Conservation (phyloP, 2,797 vertebrate genomes). For the Astyanax mexicanus region DNA sequence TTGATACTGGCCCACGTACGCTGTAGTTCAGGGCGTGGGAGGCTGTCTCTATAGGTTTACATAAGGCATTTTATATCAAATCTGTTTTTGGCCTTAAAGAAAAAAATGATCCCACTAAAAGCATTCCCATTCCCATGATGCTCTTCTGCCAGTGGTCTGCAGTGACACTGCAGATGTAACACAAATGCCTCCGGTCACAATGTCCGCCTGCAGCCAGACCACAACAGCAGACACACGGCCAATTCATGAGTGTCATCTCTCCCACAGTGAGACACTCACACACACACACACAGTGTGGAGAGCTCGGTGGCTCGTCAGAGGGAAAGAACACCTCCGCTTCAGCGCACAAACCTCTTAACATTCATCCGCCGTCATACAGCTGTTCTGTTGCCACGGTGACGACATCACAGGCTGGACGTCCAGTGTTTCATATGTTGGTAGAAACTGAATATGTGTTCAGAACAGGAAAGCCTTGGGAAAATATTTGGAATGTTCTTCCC, state of each 20-base stretch:
- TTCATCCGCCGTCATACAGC: neutral
- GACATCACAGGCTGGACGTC: neutral
- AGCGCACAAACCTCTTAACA: neutral
- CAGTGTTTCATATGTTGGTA: too few relatives aligned
- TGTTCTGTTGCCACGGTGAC: neutral
- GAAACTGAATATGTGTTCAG: too few relatives aligned
- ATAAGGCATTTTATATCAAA: neutral
- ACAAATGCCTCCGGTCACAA: conserved; percentile 56
- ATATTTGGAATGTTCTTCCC: too few relatives aligned
- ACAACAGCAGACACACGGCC: conserved; percentile 55
- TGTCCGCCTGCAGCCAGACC: conserved; percentile 58
- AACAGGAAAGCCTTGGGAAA: too few relatives aligned
- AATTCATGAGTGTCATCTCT: conserved; percentile 66
- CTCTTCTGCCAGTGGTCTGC: neutral
- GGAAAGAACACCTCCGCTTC: neutral
- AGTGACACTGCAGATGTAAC: conserved; percentile 63
- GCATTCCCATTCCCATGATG: neutral
- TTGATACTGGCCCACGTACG: too few relatives aligned
- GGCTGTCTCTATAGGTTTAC: too few relatives aligned
- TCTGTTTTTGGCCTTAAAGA: neutral
- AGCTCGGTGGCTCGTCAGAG: too few relatives aligned
- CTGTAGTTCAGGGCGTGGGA: too few relatives aligned
- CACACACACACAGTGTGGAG: neutral
- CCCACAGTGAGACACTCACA: neutral
- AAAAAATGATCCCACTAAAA: neutral